Percentiles rank a stretch among this genome's conserved stretches.
Evolutionary conservation across 2,113 vertebrate genomes (phyloP).

Genomic region (Platichthys flesus): DNA sequence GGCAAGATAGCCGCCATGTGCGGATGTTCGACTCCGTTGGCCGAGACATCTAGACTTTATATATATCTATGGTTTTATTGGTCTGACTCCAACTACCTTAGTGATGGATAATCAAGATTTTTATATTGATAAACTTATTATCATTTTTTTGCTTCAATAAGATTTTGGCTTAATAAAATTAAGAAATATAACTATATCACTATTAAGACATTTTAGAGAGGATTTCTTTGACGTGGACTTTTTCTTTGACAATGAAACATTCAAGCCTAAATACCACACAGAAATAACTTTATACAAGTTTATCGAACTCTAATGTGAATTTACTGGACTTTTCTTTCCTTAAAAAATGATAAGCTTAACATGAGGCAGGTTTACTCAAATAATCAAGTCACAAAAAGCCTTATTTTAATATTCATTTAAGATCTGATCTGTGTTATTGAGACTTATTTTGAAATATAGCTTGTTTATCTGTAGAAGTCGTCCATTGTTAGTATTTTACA

Average conservation of each 20-base stretch:
- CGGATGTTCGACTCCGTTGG: too few species aligned
- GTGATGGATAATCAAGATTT: too few species aligned
- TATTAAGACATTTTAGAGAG: background rate
- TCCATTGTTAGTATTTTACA: background rate
- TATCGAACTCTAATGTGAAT: slow-evolving; percentile 28
- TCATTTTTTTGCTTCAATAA: too few species aligned
- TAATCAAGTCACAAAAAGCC: slow-evolving; percentile 17
- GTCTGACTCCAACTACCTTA: too few species aligned
- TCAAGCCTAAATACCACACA: background rate
- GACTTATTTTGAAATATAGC: background rate
- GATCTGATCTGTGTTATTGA: background rate
- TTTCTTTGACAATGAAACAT: slow-evolving; percentile 37
- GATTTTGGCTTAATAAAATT: too few species aligned
- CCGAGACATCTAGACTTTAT: too few species aligned
- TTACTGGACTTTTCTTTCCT: slow-evolving; percentile 52
- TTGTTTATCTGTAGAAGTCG: background rate
- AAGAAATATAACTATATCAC: too few species aligned
- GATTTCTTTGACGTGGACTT: slow-evolving; percentile 36
- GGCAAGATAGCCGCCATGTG: too few species aligned
- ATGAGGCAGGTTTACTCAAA: slow-evolving; percentile 43
- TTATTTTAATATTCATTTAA: background rate
- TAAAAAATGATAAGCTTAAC: slow-evolving; percentile 49
- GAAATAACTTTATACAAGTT: slow-evolving; percentile 6
- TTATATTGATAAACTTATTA: too few species aligned
- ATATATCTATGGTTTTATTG: too few species aligned